A percentile compares a stretch with the other conserved stretches of the same genome.
Evolutionary conservation across 1,140 invertebrate genomes (phyloP).

Genomic region (Mercenaria mercenaria): DNA sequence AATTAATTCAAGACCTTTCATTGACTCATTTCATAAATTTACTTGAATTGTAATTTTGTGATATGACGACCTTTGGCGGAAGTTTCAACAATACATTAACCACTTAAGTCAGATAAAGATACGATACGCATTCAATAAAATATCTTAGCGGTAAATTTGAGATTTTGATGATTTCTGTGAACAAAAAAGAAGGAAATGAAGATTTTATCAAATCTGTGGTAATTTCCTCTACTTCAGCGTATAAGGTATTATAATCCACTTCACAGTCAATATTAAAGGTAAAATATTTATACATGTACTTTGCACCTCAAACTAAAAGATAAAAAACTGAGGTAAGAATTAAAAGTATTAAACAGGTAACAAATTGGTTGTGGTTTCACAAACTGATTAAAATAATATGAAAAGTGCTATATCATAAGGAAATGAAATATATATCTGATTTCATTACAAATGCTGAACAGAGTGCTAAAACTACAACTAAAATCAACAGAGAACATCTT

Average conservation of each 20-base stretch:
- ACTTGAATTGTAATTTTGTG: background rate
- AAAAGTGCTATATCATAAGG: no score
- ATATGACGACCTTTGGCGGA: slow-evolving; percentile 5
- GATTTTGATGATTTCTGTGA: background rate
- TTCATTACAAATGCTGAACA: no score
- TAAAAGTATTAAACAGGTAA: background rate
- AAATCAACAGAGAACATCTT: no score
- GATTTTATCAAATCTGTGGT: slow-evolving; percentile 17
- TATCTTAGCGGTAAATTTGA: background rate
- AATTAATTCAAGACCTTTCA: slow-evolving; percentile 13
- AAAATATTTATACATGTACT: slow-evolving; percentile 45
- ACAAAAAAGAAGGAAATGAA: slow-evolving; percentile 34
- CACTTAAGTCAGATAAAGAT: background rate
- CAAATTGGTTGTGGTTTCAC: background rate
- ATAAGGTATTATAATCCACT: background rate
- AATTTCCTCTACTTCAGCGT: slow-evolving; percentile 28
- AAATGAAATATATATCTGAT: no score
- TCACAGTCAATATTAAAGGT: background rate
- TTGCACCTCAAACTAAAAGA: background rate
- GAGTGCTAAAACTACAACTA: no score
- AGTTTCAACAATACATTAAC: background rate
- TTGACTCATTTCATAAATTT: background rate
- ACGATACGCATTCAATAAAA: background rate
- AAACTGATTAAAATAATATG: no score
- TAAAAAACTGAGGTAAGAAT: background rate